Base-by-base conservation (phyloP, 2,888 invertebrate genomes). In the Timema cristinae region DNA sequence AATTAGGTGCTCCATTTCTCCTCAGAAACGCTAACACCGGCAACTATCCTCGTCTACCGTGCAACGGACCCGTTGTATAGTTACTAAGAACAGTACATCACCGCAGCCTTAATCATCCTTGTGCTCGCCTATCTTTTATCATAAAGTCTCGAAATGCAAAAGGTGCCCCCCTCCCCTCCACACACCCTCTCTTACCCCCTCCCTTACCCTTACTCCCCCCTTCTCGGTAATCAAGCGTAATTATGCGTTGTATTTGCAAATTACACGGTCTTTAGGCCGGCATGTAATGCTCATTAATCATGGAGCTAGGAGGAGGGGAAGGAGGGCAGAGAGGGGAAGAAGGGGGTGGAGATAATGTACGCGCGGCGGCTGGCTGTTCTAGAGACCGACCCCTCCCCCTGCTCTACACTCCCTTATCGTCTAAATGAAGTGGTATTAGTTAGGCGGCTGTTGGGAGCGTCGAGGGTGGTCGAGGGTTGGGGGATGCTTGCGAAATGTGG, bases 241-340 rank as follows among this genome's bases (percentile, higher is more conserved):
- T 88, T 88, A 88, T 87, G 87, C 87, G 86, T 87, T 88, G 88
- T 88, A 84, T 88, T 88, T 88, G 88, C 88, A 88, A 89, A 89
- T 89, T 89, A 89, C 89, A 89, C 85, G 88, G 87, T 88, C 89
- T 89, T 89, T 89, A 89, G 87, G 73, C 75, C 73, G 73, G 73
- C 75, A 75, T 75, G 75, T 75, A 75, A 73, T 75, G 75, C 72
- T 71, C 75, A 75, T 75, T 73, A 75, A 75, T 75, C 75, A 75
- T 75, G 71, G 70, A 67, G 73, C 51, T 59, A 47, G 71, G 52
- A 71, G 67, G 71, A 51, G 49, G 59, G 63, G 7, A 32, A 59
- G 68, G 59, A n/a, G 52, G 10, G 50, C 4, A 51, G 69, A 15
- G 51, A 66, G n/a, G 15, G 32, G 68, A 11, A 48, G 66, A 50